Conservation (phyloP, 2,888 invertebrate genomes). For the Hesperia comma region DNA sequence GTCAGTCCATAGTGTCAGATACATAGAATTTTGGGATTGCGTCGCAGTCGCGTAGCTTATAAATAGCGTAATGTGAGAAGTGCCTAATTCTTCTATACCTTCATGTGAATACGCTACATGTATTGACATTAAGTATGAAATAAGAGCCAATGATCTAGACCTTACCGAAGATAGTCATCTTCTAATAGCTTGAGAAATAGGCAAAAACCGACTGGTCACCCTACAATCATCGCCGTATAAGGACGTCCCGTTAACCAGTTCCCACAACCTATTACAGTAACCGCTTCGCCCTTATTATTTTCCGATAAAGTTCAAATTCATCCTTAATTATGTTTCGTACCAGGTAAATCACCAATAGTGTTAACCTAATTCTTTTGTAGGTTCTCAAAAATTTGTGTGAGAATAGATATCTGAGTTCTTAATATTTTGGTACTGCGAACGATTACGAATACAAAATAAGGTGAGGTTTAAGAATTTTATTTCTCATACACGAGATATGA, state of each 20-base stretch:
- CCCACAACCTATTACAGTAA: constrained; percentile 15
- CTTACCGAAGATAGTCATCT: constrained; percentile 13
- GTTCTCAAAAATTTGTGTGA: too few species aligned
- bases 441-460: too few species aligned
- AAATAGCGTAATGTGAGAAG: too few species aligned
- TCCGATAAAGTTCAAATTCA: constrained; percentile 15
- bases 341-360: neutral
- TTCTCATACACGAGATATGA: too few species aligned
- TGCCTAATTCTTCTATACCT: too few species aligned
- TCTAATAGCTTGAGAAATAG: constrained; percentile 16
- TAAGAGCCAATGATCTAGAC: constrained; percentile 2
- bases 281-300: constrained; percentile 6
- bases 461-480: too few species aligned
- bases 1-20: too few species aligned
- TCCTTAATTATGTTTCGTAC: neutral
- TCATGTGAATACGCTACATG: too few species aligned
- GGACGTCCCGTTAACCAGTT: constrained; percentile 58
- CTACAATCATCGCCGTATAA: constrained; percentile 60
- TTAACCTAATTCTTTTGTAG: neutral
- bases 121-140: neutral
- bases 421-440: too few species aligned
- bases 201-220: constrained; percentile 41
- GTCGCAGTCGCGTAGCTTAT: too few species aligned
- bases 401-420: too few species aligned
- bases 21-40: too few species aligned